Conservation (phyloP, 2,888 invertebrate genomes). For the Emmelina monodactyla region DNA sequence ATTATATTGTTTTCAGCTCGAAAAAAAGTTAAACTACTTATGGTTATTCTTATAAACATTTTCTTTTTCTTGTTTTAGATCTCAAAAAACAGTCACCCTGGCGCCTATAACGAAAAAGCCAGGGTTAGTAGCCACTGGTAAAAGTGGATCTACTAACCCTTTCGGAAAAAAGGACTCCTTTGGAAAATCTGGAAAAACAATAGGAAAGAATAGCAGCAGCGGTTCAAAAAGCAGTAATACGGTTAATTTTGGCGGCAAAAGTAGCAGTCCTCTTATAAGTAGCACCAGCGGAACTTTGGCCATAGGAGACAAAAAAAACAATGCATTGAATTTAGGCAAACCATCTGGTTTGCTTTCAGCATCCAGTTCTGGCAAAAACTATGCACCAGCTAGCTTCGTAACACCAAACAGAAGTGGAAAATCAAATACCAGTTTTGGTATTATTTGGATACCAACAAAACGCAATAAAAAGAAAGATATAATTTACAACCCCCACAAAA, state of each 20-base stretch:
- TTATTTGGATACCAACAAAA: constrained; percentile 49
- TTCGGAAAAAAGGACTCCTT: constrained; percentile 8
- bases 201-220: constrained; percentile 6
- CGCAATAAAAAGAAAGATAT: constrained; percentile 40
- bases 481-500: constrained; percentile 33
- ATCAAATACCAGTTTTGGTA: constrained; percentile 32
- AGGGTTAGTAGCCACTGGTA: constrained; percentile 27
- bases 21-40: too few species aligned
- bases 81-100: too few species aligned
- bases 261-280: constrained; percentile 5
- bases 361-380: constrained; percentile 20
- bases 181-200: constrained; percentile 10
- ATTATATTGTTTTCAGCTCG: too few species aligned
- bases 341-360: too few species aligned
- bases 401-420: constrained; percentile 33
- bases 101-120: constrained; percentile 35
- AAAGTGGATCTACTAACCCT: constrained; percentile 22
- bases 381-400: constrained; percentile 23
- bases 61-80: too few species aligned
- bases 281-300: constrained; percentile 15
- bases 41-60: too few species aligned
- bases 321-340: too few species aligned
- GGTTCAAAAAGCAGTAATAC: constrained; percentile 1
- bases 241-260: constrained; percentile 13
- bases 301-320: constrained; percentile 9